These are phyloP conservation scores for Dascillus cervinus DNA, from an alignment of 2,888 invertebrate genomes.

Conservation along the genomic window DNA sequence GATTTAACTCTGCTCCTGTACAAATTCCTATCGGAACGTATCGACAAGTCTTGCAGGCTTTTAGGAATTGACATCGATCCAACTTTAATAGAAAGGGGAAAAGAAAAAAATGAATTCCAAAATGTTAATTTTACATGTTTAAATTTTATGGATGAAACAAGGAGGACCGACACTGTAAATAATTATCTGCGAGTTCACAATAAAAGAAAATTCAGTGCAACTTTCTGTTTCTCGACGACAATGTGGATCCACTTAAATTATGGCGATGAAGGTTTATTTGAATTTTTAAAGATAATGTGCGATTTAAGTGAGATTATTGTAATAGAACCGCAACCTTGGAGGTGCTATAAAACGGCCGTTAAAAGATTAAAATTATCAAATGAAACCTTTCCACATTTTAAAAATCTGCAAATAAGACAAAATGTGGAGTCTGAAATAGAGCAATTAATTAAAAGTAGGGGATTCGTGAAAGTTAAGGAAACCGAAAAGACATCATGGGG, in stretches of 20 bases:
- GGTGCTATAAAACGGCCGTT: conserved; percentile 70
- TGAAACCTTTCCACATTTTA: conserved; percentile 53
- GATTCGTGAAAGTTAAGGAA: conserved; percentile 49
- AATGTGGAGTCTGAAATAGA: conserved; percentile 57
- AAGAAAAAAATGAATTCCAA: conserved; percentile 42
- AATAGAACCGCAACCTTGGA: conserved; percentile 81
- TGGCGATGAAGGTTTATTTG: conserved; percentile 63
- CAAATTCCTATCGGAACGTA: conserved; percentile 44
- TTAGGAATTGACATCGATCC: conserved; percentile 73
- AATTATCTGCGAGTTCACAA: conserved; percentile 43
- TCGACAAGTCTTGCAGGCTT: conserved; percentile 40
- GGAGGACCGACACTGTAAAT: conserved; percentile 37
- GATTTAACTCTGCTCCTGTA: conserved; percentile 58
- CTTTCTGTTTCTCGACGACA: conserved; percentile 75
- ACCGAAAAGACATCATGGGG: conserved; percentile 60
- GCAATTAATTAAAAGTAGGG: conserved; percentile 23
- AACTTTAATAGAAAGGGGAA: conserved; percentile 59
- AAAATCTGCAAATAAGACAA: conserved; percentile 51
- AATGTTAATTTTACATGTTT: conserved; percentile 50
- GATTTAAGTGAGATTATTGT: conserved; percentile 51
- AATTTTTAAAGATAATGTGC: conserved; percentile 54
- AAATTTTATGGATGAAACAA: conserved; percentile 50
- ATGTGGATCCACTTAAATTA: conserved; percentile 89
- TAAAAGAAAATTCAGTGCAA: conserved; percentile 53
- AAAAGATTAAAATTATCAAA: conserved; percentile 58